phyloP scores from a whole-genome alignment of 2,888 invertebrate genomes.

The Rotaria magnacalcarata region DNA sequence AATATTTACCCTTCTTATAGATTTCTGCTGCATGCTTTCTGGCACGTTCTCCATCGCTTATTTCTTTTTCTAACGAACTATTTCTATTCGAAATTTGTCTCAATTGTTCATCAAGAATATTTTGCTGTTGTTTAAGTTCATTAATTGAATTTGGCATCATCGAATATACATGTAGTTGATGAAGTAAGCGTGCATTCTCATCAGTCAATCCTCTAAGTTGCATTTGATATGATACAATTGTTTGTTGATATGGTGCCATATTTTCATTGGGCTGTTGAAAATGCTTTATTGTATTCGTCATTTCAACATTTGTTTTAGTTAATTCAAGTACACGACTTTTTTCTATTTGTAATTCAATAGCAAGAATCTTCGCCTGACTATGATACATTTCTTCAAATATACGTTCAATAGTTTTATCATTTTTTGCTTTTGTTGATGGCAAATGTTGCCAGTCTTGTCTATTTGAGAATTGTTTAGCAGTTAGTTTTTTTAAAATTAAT shows the following conservation, averaged over 20 bases:
- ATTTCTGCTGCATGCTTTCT: not conserved
- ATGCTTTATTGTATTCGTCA: not conserved
- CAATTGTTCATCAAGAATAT: not conserved
- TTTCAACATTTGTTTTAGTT: not conserved
- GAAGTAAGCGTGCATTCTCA: not conserved
- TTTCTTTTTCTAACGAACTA: not conserved
- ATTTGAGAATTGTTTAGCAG: not conserved
- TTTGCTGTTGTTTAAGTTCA: constrained; percentile 5
- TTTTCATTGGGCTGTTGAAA: not conserved
- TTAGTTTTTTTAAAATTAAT: constrained; percentile 19
- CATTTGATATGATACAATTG: not conserved
- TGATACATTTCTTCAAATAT: not conserved
- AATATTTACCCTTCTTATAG: not conserved
- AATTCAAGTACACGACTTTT: not conserved
- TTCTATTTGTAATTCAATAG: not conserved
- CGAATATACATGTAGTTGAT: not conserved
- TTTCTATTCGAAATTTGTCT: not conserved
- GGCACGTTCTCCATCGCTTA: not conserved
- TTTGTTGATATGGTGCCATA: not conserved
- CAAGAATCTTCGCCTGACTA: not conserved
- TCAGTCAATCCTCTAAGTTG: not conserved
- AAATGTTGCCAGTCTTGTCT: constrained; percentile 10
- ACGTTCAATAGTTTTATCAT: not conserved
- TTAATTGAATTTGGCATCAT: not conserved
- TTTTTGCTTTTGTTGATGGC: not conserved